Conservation (phyloP, 2,797 vertebrate genomes). For the Lates japonicus region DNA sequence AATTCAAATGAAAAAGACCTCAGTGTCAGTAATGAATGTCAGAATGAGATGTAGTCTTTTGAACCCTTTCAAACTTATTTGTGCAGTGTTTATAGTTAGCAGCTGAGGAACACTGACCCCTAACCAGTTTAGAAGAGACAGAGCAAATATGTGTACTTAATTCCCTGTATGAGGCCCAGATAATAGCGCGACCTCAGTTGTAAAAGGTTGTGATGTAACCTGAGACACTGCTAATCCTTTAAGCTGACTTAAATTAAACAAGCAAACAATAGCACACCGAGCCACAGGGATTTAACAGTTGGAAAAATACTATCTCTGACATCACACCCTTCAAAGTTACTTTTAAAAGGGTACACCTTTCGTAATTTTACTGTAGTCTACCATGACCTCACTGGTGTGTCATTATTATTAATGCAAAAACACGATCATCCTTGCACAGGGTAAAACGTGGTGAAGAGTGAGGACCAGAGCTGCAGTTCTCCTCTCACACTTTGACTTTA, state of each 20-base stretch:
- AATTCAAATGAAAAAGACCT: background rate
- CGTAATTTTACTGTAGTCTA: constrained; percentile 9
- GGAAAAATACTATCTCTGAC: constrained; percentile 45
- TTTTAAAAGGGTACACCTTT: constrained; percentile 32
- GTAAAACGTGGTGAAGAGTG: constrained; percentile 25
- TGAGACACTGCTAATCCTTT: constrained; percentile 83
- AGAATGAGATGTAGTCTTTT: background rate
- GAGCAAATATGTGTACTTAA: constrained; percentile 40
- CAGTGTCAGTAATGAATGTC: background rate
- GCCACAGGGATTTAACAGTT: constrained; percentile 59
- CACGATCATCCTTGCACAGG: constrained; percentile 14
- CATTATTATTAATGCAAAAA: constrained; percentile 40
- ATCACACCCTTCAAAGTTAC: constrained; percentile 54
- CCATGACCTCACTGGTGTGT: background rate
- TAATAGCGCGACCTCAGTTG: constrained; percentile 59
- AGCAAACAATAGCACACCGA: constrained; percentile 73
- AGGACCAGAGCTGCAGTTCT: background rate
- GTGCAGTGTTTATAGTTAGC: background rate
- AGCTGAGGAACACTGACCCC: constrained; percentile 22
- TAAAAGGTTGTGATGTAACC: constrained; percentile 76
- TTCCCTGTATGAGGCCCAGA: constrained; percentile 40
- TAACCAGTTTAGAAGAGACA: background rate
- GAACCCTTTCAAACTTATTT: constrained; percentile 2
- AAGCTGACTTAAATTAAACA: constrained; percentile 80
- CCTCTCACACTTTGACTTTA: constrained; percentile 40